Evolutionary conservation across 2,888 invertebrate species (phyloP).

Genomic region (Gibbula magus): DNA sequence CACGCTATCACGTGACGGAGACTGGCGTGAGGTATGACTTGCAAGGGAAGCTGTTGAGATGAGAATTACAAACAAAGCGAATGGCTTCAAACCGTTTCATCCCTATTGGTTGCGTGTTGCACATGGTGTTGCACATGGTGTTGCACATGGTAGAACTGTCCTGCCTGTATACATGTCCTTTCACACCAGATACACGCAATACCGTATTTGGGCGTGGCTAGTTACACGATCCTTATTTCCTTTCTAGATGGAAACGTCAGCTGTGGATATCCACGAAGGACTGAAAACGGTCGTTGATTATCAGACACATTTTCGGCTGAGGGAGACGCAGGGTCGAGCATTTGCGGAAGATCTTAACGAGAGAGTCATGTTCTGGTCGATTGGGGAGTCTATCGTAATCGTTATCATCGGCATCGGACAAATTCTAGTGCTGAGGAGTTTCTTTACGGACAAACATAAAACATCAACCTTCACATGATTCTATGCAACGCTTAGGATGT

Average conservation of each 20-base stretch:
- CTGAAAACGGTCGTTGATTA: slow-evolving; percentile 92
- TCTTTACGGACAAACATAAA: slow-evolving; percentile 84
- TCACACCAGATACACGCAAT: slow-evolving; percentile 10
- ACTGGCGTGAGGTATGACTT: too few species aligned
- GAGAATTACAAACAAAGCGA: too few species aligned
- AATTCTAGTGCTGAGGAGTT: slow-evolving; percentile 92
- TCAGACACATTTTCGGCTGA: slow-evolving; percentile 96
- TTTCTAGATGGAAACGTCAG: slow-evolving; percentile 92
- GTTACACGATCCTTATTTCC: slow-evolving; percentile 32
- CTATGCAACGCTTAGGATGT: neutral
- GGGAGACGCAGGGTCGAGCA: slow-evolving; percentile 95
- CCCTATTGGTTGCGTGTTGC: too few species aligned
- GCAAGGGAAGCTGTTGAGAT: too few species aligned
- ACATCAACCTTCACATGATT: slow-evolving; percentile 41
- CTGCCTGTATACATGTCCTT: neutral
- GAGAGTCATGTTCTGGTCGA: slow-evolving; percentile 89
- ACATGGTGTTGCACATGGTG: too few species aligned
- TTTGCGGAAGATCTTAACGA: slow-evolving; percentile 97
- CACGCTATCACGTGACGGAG: too few species aligned
- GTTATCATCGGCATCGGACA: slow-evolving; percentile 91
- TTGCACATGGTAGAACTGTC: neutral
- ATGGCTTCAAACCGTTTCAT: too few species aligned
- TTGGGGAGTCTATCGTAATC: slow-evolving; percentile 90
- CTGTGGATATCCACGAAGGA: slow-evolving; percentile 91
- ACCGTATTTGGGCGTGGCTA: neutral